Evolutionary conservation across 2,113 vertebrate genomes (phyloP).

Genomic region (Pao palembangensis): DNA sequence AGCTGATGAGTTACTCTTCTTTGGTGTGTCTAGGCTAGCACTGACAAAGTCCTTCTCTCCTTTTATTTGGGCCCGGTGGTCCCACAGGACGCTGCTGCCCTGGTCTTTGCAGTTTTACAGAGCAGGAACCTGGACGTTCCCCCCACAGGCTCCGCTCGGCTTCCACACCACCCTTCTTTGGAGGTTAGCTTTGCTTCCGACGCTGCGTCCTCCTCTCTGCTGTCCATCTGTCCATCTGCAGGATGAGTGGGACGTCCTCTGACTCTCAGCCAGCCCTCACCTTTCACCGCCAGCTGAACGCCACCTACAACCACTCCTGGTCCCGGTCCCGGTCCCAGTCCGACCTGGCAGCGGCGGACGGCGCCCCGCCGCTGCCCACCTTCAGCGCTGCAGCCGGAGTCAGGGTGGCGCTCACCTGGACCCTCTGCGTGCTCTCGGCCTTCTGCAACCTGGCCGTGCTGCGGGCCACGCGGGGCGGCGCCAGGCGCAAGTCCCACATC

Average conservation of each 20-base stretch:
- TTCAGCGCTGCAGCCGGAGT: conserved; percentile 66
- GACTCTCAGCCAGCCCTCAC: conserved; percentile 2
- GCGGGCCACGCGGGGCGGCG: conserved; percentile 37
- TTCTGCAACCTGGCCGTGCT: conserved; percentile 67
- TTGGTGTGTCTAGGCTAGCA: too few relatives aligned
- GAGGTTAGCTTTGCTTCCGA: too few relatives aligned
- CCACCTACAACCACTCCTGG: conserved; percentile 47
- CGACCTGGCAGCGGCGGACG: conserved; percentile 31
- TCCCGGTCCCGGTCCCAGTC: conserved; percentile 9
- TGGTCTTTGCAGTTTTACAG: too few relatives aligned
- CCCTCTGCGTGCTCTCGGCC: conserved; percentile 56
- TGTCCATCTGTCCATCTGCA: conserved; percentile 10
- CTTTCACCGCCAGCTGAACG: conserved; percentile 31
- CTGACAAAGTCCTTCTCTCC: too few relatives aligned
- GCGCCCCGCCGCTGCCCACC: conserved; percentile 49
- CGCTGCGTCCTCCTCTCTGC: background rate
- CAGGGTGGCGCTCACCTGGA: conserved; percentile 63
- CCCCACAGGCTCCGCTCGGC: background rate
- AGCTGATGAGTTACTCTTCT: too few relatives aligned
- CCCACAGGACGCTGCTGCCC: too few relatives aligned
- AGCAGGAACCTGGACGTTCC: too few relatives aligned
- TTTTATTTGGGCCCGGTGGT: too few relatives aligned
- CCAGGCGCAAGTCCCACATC: conserved; percentile 74
- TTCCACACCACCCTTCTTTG: too few relatives aligned
- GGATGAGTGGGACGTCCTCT: conserved; percentile 33